phyloP scores from a whole-genome alignment of 2,113 vertebrate genomes.

The Gallinago media region DNA sequence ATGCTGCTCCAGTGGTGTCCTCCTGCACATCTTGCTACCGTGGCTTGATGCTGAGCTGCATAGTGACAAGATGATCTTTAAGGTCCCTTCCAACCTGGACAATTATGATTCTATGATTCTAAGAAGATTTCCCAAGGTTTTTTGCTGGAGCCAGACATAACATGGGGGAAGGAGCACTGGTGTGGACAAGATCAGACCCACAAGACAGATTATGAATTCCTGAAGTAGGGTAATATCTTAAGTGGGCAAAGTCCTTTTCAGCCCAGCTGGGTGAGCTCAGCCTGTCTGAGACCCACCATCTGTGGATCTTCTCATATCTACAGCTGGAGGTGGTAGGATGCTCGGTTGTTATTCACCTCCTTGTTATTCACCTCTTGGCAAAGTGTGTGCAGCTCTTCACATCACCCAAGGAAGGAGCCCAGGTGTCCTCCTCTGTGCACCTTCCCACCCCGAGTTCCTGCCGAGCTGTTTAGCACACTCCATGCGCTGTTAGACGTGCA shows the following conservation, averaged over 20 bases:
- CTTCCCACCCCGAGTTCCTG: not conserved
- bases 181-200: not conserved
- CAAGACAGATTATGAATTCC: not conserved
- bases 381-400: not conserved
- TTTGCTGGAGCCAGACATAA: not conserved
- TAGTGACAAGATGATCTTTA: no score
- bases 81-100: no score
- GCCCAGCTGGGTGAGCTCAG: not conserved
- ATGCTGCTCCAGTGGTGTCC: accelerated
- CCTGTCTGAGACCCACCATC: not conserved
- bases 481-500: not conserved
- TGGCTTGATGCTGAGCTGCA: not conserved
- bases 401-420: not conserved
- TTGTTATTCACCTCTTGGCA: not conserved
- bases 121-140: not conserved
- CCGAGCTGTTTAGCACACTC: not conserved
- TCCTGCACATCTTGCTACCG: not conserved
- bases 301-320: not conserved
- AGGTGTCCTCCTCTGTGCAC: not conserved
- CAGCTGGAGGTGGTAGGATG: not conserved
- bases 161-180: accelerated
- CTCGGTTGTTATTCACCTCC: not conserved
- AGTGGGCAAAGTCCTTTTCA: not conserved
- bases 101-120: no score
- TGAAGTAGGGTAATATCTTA: not conserved